Conservation (phyloP, 92 coral and sea anemone genomes). For the Phymanthus crucifer region DNA sequence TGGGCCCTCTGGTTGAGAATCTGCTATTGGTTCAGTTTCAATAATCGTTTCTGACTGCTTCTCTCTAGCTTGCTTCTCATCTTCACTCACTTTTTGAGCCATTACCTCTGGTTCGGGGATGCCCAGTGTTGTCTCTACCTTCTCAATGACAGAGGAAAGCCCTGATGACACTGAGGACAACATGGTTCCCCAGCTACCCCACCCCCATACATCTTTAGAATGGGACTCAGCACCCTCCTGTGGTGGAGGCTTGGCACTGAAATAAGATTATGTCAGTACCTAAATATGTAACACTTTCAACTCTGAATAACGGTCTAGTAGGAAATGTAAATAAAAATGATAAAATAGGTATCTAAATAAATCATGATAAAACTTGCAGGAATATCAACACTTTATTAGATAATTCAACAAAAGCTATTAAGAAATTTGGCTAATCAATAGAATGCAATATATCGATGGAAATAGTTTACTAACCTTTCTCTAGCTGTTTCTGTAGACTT, state of each 20-base stretch:
- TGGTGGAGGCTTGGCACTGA: conserved; percentile 12
- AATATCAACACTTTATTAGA: no score
- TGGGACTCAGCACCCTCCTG: conserved; percentile 28
- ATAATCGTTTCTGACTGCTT: conserved; percentile 25
- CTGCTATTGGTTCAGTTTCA: conserved; percentile 26
- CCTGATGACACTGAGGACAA: conserved; percentile 93
- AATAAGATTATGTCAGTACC: background rate
- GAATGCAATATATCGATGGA: no score
- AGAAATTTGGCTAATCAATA: no score
- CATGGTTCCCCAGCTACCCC: conserved; percentile 89
- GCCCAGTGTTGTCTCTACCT: conserved; percentile 90
- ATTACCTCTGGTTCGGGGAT: conserved; percentile 96
- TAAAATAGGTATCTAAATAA: no score
- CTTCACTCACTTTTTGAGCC: conserved; percentile 78
- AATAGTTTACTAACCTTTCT: conserved; percentile 20
- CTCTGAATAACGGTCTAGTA: no score
- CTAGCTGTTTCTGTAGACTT: background rate
- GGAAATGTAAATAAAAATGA: no score
- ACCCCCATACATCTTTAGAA: conserved; percentile 72
- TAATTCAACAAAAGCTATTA: no score
- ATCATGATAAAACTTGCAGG: no score
- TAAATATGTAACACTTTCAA: no score
- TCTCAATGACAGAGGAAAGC: conserved; percentile 85
- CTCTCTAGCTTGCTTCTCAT: conserved; percentile 60
- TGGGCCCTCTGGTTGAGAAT: conserved; percentile 26